phyloP scores from a whole-genome alignment of 2,113 vertebrate genomes.

The Pteropus alecto region DNA sequence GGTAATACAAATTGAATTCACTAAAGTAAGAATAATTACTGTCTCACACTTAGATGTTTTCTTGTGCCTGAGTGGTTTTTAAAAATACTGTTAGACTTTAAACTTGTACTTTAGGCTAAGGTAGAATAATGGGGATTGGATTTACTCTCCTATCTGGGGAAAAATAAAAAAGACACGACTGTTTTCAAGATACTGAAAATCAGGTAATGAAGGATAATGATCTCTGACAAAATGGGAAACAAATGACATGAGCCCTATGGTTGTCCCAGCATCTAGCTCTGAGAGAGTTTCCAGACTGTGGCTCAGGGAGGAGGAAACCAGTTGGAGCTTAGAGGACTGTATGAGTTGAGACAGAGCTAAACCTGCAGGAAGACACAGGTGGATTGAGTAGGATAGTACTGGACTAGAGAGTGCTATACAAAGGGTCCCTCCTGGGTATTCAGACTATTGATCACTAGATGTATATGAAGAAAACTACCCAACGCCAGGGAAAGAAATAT shows the following conservation, averaged over 20 bases:
- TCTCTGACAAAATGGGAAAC: neutral
- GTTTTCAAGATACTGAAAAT: neutral
- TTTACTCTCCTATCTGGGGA: neutral
- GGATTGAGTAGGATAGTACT: neutral
- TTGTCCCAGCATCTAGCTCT: neutral
- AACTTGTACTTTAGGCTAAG: neutral
- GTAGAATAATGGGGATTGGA: neutral
- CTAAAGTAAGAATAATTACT: neutral
- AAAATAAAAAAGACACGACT: neutral
- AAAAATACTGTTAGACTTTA: constrained; percentile 1
- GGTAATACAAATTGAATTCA: neutral
- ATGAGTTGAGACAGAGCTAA: neutral
- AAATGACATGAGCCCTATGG: neutral
- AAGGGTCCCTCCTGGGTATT: neutral
- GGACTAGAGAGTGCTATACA: neutral
- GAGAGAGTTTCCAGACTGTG: neutral
- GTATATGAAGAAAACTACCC: neutral
- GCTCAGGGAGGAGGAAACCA: neutral
- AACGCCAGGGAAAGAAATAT: neutral
- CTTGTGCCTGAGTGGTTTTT: neutral
- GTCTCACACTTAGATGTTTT: neutral
- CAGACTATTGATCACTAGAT: neutral
- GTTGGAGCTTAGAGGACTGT: neutral
- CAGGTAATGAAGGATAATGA: neutral
- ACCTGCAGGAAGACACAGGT: neutral